phyloP scores from a whole-genome alignment of 2,113 vertebrate genomes.

The Pitta sordida region DNA sequence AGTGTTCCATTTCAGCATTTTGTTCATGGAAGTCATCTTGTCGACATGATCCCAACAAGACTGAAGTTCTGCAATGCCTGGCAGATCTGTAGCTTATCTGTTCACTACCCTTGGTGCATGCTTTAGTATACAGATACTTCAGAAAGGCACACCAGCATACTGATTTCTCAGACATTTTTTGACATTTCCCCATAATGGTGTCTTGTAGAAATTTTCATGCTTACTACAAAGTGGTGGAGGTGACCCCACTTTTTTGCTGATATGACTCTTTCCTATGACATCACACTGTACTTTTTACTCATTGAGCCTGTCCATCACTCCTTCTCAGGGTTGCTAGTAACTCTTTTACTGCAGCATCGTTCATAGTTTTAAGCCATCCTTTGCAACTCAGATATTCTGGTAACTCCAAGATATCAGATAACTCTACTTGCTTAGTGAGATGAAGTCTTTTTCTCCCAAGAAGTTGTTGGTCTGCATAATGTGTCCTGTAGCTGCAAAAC shows the following conservation, averaged over 20 bases:
- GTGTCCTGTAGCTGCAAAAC: neutral
- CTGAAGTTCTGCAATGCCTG: neutral
- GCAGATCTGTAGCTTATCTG: neutral
- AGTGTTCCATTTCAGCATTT: neutral
- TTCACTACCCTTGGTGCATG: neutral
- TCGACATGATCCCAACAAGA: neutral
- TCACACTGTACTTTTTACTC: neutral
- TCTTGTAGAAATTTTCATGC: neutral
- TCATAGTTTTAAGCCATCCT: neutral
- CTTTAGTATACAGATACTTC: neutral
- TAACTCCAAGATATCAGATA: neutral
- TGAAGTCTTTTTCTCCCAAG: neutral
- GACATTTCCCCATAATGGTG: neutral
- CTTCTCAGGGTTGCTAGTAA: neutral
- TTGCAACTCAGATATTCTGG: neutral
- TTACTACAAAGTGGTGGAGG: neutral
- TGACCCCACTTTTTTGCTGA: accelerated
- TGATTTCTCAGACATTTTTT: neutral
- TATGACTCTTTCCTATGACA: neutral
- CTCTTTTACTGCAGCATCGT: no score
- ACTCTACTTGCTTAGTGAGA: neutral
- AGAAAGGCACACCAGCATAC: neutral
- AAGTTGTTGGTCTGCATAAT: neutral
- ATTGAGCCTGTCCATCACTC: neutral
- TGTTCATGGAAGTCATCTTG: no score